Conservation (phyloP, 2,113 vertebrate species). For the Varanus komodoensis region DNA sequence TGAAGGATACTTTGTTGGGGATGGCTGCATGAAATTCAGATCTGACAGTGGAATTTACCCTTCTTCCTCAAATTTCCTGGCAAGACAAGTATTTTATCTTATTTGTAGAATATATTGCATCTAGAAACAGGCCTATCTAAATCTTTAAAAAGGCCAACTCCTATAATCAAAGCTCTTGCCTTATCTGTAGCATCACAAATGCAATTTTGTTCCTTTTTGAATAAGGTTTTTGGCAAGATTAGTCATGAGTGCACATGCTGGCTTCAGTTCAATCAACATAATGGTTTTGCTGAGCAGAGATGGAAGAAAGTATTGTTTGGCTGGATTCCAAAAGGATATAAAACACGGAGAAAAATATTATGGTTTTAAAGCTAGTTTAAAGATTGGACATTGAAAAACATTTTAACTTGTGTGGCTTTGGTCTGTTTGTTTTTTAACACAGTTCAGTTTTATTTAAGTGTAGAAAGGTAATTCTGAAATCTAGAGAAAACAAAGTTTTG, state of each 20-base stretch:
- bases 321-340: constrained; percentile 45
- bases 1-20: too few species aligned
- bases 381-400: constrained; percentile 21
- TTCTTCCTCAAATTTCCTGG: constrained; percentile 26
- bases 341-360: constrained; percentile 29
- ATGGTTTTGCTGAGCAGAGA: constrained; percentile 51
- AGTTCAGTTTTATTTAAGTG: constrained; percentile 27
- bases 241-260: constrained; percentile 5
- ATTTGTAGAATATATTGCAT: background rate
- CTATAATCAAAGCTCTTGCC: constrained; percentile 43
- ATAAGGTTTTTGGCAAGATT: constrained; percentile 40
- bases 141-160: constrained; percentile 11
- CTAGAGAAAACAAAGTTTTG: constrained; percentile 13
- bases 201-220: constrained; percentile 35
- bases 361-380: constrained; percentile 37
- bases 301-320: constrained; percentile 47
- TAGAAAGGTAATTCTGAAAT: constrained; percentile 30
- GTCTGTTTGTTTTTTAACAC: background rate
- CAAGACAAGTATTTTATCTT: background rate
- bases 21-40: too few species aligned
- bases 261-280: constrained; percentile 36
- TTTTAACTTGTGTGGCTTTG: constrained; percentile 16
- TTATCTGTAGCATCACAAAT: constrained; percentile 41
- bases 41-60: background rate
- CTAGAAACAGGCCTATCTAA: constrained; percentile 7